A percentile compares a stretch with the other conserved stretches of the same genome.
Evolutionary conservation across 37 sponge, comb jelly and placozoan species (phyloP).

Genomic region (Hormiphora californensis): DNA sequence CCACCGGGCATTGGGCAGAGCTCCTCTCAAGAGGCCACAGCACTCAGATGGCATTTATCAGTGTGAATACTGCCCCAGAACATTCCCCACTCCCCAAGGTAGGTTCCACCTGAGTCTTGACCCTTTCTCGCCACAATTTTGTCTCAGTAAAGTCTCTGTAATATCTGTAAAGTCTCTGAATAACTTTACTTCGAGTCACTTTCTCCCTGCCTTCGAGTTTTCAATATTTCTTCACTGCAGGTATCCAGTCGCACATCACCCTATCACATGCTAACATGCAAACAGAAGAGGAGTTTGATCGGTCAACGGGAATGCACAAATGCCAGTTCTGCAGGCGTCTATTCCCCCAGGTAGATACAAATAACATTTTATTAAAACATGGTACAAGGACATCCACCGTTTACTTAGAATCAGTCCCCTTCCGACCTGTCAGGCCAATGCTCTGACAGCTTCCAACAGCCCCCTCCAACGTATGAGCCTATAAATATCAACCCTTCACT

Average conservation of each 20-base stretch:
- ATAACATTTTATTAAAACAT: no score
- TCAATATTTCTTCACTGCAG: no score
- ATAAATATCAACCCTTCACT: no score
- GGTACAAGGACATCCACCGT: no score
- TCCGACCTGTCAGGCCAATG: no score
- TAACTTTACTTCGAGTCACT: not conserved
- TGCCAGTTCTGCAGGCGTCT: conserved; percentile 51
- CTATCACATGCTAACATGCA: conserved; percentile 52
- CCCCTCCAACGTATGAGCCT: no score
- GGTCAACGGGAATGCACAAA: conserved; percentile 52
- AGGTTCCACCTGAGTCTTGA: not conserved
- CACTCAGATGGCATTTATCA: conserved; percentile 37
- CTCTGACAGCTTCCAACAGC: no score
- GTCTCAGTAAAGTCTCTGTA: no score
- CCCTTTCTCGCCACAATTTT: no score
- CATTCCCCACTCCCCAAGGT: conserved; percentile 52
- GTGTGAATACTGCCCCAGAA: conserved; percentile 50
- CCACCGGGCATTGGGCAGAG: not conserved
- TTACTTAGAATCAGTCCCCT: no score
- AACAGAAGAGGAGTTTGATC: conserved; percentile 47
- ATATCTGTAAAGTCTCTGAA: not conserved
- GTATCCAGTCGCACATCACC: conserved; percentile 48
- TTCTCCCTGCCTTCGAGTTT: no score
- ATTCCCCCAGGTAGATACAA: conserved; percentile 14
- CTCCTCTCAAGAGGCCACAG: conserved; percentile 42